Percentiles rank a stretch among this genome's conserved stretches.
Evolutionary conservation across 2,888 invertebrate species (phyloP).

Genomic region (Drosophila sordidula): DNA sequence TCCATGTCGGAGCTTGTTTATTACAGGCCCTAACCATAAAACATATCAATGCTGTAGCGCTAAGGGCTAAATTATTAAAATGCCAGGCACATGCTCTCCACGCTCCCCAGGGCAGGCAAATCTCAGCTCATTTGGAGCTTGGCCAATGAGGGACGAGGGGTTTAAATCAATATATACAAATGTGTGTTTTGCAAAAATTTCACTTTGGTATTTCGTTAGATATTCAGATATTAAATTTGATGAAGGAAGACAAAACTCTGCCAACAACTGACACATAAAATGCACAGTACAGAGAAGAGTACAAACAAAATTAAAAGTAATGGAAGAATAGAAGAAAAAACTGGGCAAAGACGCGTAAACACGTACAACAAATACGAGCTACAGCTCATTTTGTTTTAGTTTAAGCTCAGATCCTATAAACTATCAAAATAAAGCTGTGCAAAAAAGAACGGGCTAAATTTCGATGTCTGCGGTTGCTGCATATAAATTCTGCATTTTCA

Average conservation of each 20-base stretch:
- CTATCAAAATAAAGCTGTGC: slow-evolving; percentile 35
- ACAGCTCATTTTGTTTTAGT: slow-evolving; percentile 32
- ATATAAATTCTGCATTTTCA: slow-evolving; percentile 44
- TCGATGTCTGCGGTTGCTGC: slow-evolving; percentile 39
- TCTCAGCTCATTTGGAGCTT: slow-evolving; percentile 44
- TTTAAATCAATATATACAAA: slow-evolving; percentile 46
- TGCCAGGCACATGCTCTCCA: slow-evolving; percentile 36
- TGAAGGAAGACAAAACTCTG: slow-evolving; percentile 5
- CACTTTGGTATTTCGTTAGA: slow-evolving; percentile 36
- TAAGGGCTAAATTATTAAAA: slow-evolving; percentile 41
- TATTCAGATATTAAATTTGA: slow-evolving; percentile 40
- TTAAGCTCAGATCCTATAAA: slow-evolving; percentile 25
- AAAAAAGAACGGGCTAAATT: slow-evolving; percentile 22
- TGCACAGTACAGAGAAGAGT: slow-evolving; percentile 30
- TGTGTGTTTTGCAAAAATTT: slow-evolving; percentile 31
- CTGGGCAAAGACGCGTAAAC: slow-evolving; percentile 21
- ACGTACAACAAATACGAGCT: slow-evolving; percentile 42
- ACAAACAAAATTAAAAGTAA: background rate
- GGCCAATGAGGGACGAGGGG: background rate
- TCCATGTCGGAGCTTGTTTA: slow-evolving; percentile 41
- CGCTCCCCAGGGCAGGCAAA: slow-evolving; percentile 9
- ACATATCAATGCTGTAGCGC: slow-evolving; percentile 15
- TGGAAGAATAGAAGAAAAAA: background rate
- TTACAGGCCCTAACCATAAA: slow-evolving; percentile 13
- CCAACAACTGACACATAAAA: slow-evolving; percentile 38